These are phyloP conservation scores for Autographa pulchrina DNA, from an alignment of 2,888 invertebrate genomes.

Conservation along the genomic window DNA sequence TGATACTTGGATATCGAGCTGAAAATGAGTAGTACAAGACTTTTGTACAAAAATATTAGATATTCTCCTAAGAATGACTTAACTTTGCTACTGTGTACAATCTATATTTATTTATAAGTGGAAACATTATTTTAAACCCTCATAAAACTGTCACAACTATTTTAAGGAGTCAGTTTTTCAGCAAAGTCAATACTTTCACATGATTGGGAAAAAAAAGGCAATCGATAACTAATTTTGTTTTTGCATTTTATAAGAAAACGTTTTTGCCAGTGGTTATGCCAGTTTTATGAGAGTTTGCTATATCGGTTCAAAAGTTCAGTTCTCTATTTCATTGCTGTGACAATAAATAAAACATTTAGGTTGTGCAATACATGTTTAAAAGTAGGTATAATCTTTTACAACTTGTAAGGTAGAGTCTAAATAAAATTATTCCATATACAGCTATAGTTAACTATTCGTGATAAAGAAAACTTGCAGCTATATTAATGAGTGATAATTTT, in stretches of 20 bases:
- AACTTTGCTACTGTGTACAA: constrained; percentile 50
- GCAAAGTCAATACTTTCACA: background rate
- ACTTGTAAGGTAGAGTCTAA: constrained; percentile 20
- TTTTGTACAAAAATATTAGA: constrained; percentile 84
- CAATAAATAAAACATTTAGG: constrained; percentile 43
- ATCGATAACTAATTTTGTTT: background rate
- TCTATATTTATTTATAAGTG: constrained; percentile 54
- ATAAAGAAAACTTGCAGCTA: constrained; percentile 48
- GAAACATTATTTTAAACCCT: constrained; percentile 44
- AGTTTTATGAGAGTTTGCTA: constrained; percentile 45
- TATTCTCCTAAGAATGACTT: constrained; percentile 72
- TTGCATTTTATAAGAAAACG: background rate
- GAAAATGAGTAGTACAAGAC: constrained; percentile 69
- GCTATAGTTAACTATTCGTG: constrained; percentile 34
- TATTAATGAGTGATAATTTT: constrained; percentile 60
- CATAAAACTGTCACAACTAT: constrained; percentile 34
- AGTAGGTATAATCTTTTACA: constrained; percentile 31
- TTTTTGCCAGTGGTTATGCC: background rate
- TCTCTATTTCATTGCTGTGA: constrained; percentile 46
- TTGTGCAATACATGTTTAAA: constrained; percentile 47
- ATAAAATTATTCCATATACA: constrained; percentile 26
- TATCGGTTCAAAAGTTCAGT: constrained; percentile 24
- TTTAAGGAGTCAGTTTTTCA: background rate
- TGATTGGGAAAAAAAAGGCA: background rate
- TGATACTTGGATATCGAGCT: constrained; percentile 72